phyloP scores from a whole-genome alignment of 2,888 invertebrate species.

The Mimas tiliae region DNA sequence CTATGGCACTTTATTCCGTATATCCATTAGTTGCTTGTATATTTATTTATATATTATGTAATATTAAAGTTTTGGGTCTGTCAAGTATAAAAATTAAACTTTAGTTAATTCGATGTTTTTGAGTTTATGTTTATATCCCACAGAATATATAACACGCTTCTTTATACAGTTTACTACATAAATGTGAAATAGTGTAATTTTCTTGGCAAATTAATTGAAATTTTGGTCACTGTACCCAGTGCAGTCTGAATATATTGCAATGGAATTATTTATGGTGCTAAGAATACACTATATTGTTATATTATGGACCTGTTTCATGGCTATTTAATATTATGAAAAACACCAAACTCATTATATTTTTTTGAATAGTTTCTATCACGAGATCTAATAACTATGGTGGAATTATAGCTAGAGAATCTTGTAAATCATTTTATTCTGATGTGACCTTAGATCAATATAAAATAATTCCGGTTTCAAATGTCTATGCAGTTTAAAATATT shows the following conservation, averaged over 20 bases:
- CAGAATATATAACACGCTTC: background rate
- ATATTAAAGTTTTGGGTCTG: background rate
- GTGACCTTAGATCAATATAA: too few relatives aligned
- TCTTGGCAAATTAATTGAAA: background rate
- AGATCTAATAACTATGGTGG: too few relatives aligned
- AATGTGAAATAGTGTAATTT: slow-evolving; percentile 5
- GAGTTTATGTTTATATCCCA: background rate
- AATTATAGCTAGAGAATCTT: too few relatives aligned
- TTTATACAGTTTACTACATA: slow-evolving; percentile 7
- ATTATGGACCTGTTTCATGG: slow-evolving; percentile 9
- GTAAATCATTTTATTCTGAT: too few relatives aligned
- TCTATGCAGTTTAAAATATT: too few relatives aligned
- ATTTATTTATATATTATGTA: background rate
- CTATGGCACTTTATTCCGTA: background rate
- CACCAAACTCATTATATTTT: too few relatives aligned
- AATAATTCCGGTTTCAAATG: too few relatives aligned
- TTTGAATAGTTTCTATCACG: too few relatives aligned
- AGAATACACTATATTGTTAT: slow-evolving; percentile 33
- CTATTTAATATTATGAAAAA: background rate
- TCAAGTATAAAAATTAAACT: background rate
- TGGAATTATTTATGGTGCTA: slow-evolving; percentile 49
- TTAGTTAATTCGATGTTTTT: background rate
- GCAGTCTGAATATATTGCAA: slow-evolving; percentile 34
- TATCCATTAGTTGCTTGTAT: background rate
- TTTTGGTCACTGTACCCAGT: too few relatives aligned